Evolutionary conservation across 92 coral and sea anemone species (phyloP).

Genomic region (Diadumene lineata): DNA sequence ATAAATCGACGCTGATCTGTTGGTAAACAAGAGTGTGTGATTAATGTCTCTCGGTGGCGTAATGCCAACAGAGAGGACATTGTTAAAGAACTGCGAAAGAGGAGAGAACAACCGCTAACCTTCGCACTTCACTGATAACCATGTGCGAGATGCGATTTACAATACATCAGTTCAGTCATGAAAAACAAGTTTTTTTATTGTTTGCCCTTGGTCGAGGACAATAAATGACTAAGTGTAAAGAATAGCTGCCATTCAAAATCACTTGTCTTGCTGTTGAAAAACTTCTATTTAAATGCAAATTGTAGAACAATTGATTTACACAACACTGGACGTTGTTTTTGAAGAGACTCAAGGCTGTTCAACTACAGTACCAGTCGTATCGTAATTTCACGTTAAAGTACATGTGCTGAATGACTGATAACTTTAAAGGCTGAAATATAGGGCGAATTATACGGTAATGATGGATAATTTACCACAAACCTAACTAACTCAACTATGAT

Average conservation of each 20-base stretch:
- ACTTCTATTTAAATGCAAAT: slow-evolving; percentile 23
- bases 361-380: too few species aligned
- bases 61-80: neutral
- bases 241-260: slow-evolving; percentile 13
- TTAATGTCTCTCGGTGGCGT: neutral
- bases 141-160: slow-evolving; percentile 3
- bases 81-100: neutral
- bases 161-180: neutral
- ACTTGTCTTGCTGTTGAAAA: slow-evolving; percentile 8
- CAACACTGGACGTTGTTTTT: neutral
- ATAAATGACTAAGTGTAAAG: slow-evolving; percentile 6
- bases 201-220: slow-evolving; percentile 7
- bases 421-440: neutral
- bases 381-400: neutral
- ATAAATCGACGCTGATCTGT: neutral
- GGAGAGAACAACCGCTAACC: slow-evolving; percentile 1
- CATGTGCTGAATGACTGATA: slow-evolving; percentile 8
- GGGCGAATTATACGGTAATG: slow-evolving; percentile 3
- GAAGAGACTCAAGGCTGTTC: too few species aligned
- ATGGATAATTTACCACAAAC: neutral
- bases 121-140: slow-evolving; percentile 6
- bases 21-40: slow-evolving; percentile 8
- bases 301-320: neutral
- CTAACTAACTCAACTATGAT: neutral
- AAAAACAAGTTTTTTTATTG: slow-evolving; percentile 7